Evolutionary conservation across 1,140 invertebrate genomes (phyloP), one percentile per base, ranked within the genome.

Genomic region (Rhopalosiphum padi): DNA sequence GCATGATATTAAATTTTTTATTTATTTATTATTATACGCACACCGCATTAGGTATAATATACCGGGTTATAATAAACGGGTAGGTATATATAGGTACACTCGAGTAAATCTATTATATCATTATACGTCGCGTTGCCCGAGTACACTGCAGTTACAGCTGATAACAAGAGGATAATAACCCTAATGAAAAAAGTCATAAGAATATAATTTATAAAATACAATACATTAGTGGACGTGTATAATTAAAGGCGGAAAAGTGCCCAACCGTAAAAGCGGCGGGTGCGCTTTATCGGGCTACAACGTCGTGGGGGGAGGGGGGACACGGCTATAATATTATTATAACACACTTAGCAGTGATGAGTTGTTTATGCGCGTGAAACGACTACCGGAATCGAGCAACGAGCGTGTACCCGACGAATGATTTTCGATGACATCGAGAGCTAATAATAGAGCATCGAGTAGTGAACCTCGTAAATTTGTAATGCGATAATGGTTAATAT

Each of bases 161-260:
- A 87, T n/a, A 46, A n/a, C 7, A 48, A 48, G 43, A 48, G 43
- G 85, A 87, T 87, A 48, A 87, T 48, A 48, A 48, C 85, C 85
- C 6, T 87, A 86, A 86, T 86, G 83, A 86, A 86, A 86, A 86
- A 46, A 83, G 82, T 83, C 23, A 48, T 46, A 48, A 87, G 85
- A 48, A 48, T 15, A 41, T 87, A 87, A 48, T 87, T 48, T n/a
- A 87, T n/a, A 25, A 87, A 87, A 87, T 35, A 77, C 60, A n/a
- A n/a, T 77, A 53, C 21, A 87, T 35, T 48, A 87, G 48, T n/a
- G 43, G 23, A 48, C 85, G 85, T 30, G 35, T 43, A 48, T 46
- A 48, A 87, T 87, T 87, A 87, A 48, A 22, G 41, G 43, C 48
- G 48, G 41, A 87, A 87, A 87, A 46, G 41, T n/a, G 30, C 15